These are phyloP conservation scores for Actinia equina DNA, from an alignment of 64 coral and sea anemone genomes.

Conservation along the genomic window DNA sequence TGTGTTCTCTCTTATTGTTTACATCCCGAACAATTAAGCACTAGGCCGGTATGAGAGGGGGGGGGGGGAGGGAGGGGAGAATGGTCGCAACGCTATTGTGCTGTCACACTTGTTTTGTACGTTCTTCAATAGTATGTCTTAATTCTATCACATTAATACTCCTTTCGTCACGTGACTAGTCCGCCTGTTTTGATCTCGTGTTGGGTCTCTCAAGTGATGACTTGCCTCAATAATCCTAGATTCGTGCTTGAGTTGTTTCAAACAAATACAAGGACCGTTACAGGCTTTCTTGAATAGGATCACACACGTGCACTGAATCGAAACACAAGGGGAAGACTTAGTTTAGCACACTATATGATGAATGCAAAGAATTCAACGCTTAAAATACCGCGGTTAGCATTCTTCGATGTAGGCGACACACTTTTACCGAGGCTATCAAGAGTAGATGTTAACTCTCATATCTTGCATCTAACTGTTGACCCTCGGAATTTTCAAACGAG, in stretches of 20 bases:
- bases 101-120: not conserved
- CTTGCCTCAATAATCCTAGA: not conserved
- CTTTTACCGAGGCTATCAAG: conserved; percentile 6
- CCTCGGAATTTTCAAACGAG: not conserved
- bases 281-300: not conserved
- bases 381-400: not conserved
- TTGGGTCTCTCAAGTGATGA: not conserved
- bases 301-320: not conserved
- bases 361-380: not conserved
- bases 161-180: too few species aligned
- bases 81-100: too few species aligned
- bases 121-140: not conserved
- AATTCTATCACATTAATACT: too few species aligned
- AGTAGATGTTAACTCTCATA: not conserved
- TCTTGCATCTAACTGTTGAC: not conserved
- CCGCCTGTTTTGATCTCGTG: not conserved
- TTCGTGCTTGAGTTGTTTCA: conserved; percentile 2
- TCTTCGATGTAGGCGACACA: not conserved
- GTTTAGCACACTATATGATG: not conserved
- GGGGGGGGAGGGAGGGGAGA: too few species aligned
- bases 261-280: not conserved
- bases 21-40: not conserved
- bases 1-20: not conserved
- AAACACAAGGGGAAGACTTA: not conserved
- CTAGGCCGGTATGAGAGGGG: too few species aligned